Conservation (phyloP, 2,113 vertebrate species). For the Seriola dumerili region DNA sequence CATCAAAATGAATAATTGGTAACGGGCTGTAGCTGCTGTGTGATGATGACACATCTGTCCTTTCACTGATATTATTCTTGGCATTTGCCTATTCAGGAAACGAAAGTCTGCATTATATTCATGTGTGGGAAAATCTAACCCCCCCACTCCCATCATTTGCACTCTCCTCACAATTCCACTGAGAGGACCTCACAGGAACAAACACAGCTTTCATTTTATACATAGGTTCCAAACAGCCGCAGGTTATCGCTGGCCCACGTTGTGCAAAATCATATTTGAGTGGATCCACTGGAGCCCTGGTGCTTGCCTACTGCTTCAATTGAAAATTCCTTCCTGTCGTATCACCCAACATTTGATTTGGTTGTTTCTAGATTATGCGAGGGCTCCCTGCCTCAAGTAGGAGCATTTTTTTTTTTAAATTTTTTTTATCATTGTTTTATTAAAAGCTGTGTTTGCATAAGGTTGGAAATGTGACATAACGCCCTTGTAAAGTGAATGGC, state of each 20-base stretch:
- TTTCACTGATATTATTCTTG: slow-evolving; percentile 18
- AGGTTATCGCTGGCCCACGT: slow-evolving; percentile 60
- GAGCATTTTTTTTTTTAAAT: slow-evolving; percentile 32
- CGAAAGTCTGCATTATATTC: slow-evolving; percentile 29
- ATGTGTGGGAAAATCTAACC: slow-evolving; percentile 45
- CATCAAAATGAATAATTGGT: not conserved
- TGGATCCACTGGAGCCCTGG: slow-evolving; percentile 29
- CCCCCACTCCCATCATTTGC: slow-evolving; percentile 34
- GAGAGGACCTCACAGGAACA: slow-evolving; percentile 66
- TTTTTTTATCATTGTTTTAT: slow-evolving; percentile 32
- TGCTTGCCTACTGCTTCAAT: slow-evolving; percentile 39
- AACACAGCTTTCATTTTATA: slow-evolving; percentile 66
- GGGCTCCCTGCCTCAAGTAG: slow-evolving; percentile 36
- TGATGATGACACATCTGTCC: not conserved
- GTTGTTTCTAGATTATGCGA: slow-evolving; percentile 51
- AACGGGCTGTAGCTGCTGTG: not conserved
- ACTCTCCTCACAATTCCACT: slow-evolving; percentile 50
- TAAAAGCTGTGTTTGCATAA: slow-evolving; percentile 63
- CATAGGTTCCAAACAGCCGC: slow-evolving; percentile 62
- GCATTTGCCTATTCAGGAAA: slow-evolving; percentile 18
- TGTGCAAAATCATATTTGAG: slow-evolving; percentile 69
- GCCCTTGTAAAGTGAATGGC: slow-evolving; percentile 38
- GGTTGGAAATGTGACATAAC: slow-evolving; percentile 51
- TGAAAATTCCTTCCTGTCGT: slow-evolving; percentile 57
- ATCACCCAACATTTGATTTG: slow-evolving; percentile 63